These are phyloP conservation scores for Gallinago jamesoni DNA, from an alignment of 2,113 vertebrate genomes.

Conservation along the genomic window DNA sequence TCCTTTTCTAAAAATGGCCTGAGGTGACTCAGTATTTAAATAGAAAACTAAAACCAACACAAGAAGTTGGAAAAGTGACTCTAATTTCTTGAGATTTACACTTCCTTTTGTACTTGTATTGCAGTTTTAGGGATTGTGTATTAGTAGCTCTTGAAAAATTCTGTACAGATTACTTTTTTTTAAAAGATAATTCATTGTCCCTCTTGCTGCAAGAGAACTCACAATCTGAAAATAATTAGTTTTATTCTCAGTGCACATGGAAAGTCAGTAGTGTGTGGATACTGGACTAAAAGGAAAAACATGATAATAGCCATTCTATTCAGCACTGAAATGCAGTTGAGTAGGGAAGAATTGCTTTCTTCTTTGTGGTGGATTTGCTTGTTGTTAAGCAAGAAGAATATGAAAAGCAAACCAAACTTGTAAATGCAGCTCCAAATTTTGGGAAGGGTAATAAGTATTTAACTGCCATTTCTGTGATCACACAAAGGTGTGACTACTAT, in stretches of 20 bases:
- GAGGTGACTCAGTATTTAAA: not conserved
- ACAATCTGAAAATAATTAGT: not conserved
- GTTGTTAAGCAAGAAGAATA: not conserved
- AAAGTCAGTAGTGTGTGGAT: not conserved
- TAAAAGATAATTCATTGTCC: not conserved
- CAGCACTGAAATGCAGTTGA: not conserved
- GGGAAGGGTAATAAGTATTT: not conserved
- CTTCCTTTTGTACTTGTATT: not conserved
- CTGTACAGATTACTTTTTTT: not conserved
- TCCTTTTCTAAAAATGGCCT: not conserved
- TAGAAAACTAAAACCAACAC: not conserved
- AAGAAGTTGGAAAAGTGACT: not conserved
- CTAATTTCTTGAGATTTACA: not conserved
- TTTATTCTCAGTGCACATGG: not conserved
- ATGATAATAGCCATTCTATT: not conserved
- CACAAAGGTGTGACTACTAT: not conserved
- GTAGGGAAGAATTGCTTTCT: not conserved
- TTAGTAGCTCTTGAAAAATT: not conserved
- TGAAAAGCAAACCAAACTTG: not conserved
- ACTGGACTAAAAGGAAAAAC: not conserved
- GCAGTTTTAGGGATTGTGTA: not conserved
- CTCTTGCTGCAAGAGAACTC: not conserved
- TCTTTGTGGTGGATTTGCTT: not conserved
- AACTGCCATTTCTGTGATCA: fast-evolving
- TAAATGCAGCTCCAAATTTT: not conserved